Evolutionary conservation across 2,797 vertebrate genomes (phyloP), one percentile per base, ranked within the genome.

Genomic region (Synanceia verrucosa): DNA sequence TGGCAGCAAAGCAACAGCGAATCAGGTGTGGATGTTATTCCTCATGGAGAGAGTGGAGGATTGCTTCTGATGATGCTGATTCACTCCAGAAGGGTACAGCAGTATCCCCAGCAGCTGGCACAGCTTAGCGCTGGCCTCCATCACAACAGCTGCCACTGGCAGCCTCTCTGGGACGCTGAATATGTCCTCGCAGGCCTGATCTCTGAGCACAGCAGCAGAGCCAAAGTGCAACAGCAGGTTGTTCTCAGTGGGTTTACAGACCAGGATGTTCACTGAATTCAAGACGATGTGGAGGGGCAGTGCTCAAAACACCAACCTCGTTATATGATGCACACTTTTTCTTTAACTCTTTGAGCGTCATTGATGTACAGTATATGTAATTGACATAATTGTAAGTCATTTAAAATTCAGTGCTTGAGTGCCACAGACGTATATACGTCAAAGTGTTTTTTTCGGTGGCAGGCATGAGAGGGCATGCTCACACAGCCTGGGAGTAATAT

Each of bases 231-330:
- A 82, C 76, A 93, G 91, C 75, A 90, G 89, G 76, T 73, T 64
- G 67, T 78, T 85, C 47, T 86, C 88, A 4, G 84, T 56, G 53
- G 85, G 63, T 23, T 90, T 70, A 19, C 86, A 86, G 72, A 90
- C 88, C 52, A 86, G 70, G 51, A 91, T 91, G 73, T 91, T 92
- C 76, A 93, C 92, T 19, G 89, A 82, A 79, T 91, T 88, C 76
- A 90, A 79, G 70, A 91, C 87, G 50, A 86, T 65, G 34, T 87
- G 86, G 33, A 84, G 4, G 85, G 82, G 67, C 80, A 84, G 65
- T 84, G 87, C 89, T 76, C 78, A 70, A 65, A 91, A 85, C 51
- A 85, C 82, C 63, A 88, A 90, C 60, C 64, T 79, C 70, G 90
- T 89, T 82, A 84, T 69, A 64, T 44, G 33, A 66, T 75, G 70